phyloP scores from a whole-genome alignment of 2,888 invertebrate species.

The Metallyticus violacea region DNA sequence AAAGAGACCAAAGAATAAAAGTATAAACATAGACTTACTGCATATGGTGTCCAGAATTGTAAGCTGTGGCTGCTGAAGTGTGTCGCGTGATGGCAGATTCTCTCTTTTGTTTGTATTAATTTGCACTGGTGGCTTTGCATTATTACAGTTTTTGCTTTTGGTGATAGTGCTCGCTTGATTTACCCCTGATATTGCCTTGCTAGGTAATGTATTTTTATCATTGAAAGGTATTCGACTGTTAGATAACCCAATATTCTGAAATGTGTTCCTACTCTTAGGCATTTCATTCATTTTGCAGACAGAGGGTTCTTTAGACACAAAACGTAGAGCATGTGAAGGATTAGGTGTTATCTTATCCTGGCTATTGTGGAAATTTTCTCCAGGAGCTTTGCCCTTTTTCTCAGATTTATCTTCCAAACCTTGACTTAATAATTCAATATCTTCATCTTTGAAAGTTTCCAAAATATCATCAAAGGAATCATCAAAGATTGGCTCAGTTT shows the following conservation, averaged over 20 bases:
- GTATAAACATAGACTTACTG: not conserved
- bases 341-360: not conserved
- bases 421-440: constrained; percentile 19
- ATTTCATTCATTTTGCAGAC: no score
- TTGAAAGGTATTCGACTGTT: not conserved
- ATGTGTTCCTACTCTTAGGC: not conserved
- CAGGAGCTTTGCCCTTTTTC: not conserved
- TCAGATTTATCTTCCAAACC: not conserved
- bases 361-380: not conserved
- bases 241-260: not conserved
- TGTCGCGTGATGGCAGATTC: not conserved
- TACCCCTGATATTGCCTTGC: not conserved
- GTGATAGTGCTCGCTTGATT: not conserved
- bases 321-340: not conserved
- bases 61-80: not conserved
- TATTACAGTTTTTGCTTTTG: not conserved
- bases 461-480: constrained; percentile 22
- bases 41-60: not conserved
- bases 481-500: not conserved
- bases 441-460: constrained; percentile 12
- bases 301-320: not conserved
- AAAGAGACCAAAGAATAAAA: no score
- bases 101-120: not conserved
- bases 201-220: not conserved
- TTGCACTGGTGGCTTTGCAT: not conserved